Evolutionary conservation across 2,888 invertebrate species (phyloP), one percentile per base, ranked within the genome.

Genomic region (Drosophila melanocephala): DNA sequence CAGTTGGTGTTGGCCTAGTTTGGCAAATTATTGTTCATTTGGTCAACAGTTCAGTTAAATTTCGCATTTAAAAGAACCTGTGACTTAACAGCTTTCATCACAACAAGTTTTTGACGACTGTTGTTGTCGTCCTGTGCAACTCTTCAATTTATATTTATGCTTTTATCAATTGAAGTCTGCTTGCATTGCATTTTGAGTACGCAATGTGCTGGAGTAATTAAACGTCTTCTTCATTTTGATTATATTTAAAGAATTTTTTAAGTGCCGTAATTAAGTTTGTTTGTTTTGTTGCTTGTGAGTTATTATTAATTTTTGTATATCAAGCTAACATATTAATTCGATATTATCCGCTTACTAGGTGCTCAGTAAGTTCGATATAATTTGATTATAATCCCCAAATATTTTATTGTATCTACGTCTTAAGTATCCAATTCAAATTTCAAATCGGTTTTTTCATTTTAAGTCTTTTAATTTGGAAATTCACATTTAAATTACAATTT

Each of bases 1-100:
- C 6, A 0, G 6, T 37, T 37, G 16, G 5, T 35, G 14, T 35
- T 35, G 35, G 35, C 35, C 35, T 5, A 0, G 16, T 14, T 16
- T 35, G 5, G 3, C 2, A 14, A 35, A 5, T 35, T 35, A 16
- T 35, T 35, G 35, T 5, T 5, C 5, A 35, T 35, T 1, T 4
- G 16, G 37, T 6, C 37, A 37, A 7, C 19, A 19, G 3, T 19
- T 37, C 3, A 16, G 7, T 3, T 37, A 3, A 37, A 19, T 16
- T 16, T 37, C 1, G 7, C 37, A 37, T 19, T 7, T 16, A 37
- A 37, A 35, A 35, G 16, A 16, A 1, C 37, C 1, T 16, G 5
- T 5, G 5, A 16, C 16, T 35, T 0, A 35, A 35, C 5, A 16
- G 0, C 0, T 35, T 0, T 2, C n/a, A n/a, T n/a, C 10, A 1